These are phyloP conservation scores for Podocnemis expansa DNA, from an alignment of 2,113 vertebrate species.

Conservation along the genomic window DNA sequence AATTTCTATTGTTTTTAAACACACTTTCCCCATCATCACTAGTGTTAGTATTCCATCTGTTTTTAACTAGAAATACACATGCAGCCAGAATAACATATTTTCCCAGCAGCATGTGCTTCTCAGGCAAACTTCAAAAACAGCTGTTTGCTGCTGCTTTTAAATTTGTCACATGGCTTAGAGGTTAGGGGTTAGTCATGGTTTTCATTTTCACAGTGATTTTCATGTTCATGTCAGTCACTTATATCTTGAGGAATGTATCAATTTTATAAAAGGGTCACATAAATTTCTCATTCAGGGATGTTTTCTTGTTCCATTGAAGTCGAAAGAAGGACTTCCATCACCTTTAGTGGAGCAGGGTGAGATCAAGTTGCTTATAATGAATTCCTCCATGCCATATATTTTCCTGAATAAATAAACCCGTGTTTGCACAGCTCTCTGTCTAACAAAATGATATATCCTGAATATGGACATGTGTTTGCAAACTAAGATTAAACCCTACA, in stretches of 20 bases:
- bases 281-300: neutral
- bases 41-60: neutral
- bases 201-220: conserved; percentile 45
- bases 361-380: conserved; percentile 33
- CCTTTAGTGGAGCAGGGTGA: conserved; percentile 19
- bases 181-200: conserved; percentile 1
- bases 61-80: conserved; percentile 34
- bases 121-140: conserved; percentile 39
- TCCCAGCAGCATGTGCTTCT: conserved; percentile 48
- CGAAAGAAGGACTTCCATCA: conserved; percentile 34
- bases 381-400: conserved; percentile 16
- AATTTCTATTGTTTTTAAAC: conserved; percentile 40
- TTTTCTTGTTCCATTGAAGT: neutral
- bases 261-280: conserved; percentile 5
- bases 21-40: conserved; percentile 7
- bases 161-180: neutral
- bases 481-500: conserved; percentile 46
- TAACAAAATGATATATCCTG: conserved; percentile 48
- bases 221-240: conserved; percentile 50
- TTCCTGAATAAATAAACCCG: conserved; percentile 60
- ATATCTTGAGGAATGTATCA: conserved; percentile 3
- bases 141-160: conserved; percentile 57
- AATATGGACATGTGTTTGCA: conserved; percentile 43
- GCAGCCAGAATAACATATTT: conserved; percentile 25
- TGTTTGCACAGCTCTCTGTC: conserved; percentile 30